Base-by-base conservation (phyloP, 2,113 vertebrate species). In the Lycocorax pyrrhopterus region DNA sequence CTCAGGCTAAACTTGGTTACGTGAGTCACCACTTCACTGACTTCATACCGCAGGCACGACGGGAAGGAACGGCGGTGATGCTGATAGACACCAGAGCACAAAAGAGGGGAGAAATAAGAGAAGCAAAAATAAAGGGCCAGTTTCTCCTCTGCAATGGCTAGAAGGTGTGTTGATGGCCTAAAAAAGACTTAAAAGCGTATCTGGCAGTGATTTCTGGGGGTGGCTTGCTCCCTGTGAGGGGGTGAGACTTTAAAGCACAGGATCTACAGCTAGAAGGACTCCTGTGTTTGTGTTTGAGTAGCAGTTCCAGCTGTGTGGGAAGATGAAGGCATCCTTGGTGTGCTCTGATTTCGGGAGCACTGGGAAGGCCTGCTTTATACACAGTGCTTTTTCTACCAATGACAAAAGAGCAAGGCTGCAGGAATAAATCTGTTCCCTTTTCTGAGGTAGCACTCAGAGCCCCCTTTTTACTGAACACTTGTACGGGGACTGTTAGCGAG, bases 301-400 rank as follows among this genome's bases (percentile, higher is more conserved):
- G 62, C 75, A 55, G 58, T 72, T 90, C 79, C 96, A 92, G 79
- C 79, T 93, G 78, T n/a, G 83, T 64, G 63, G 89, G 89, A 88
- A 67, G 91, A 63, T 71, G 78, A 85, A 90, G 87, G 75, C 71
- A 39, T 35, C 62, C 35, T 53, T 0, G 0, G 26, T 18, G 60
- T 1, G 7, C 53, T 68, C 52, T 11, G 8, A 0, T 68, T 64
- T 52, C 30, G 10, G 21, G 49, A 29, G 30, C 33, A 1, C 21
- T 12, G 63, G 69, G 37, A 72, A 67, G 39, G 35, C 27, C 44
- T 41, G 37, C 66, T 63, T 46, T 63, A 18, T 14, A 23, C 27
- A 3, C 2, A 7, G 19, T 16, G 52, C 35, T 87, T 20, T 44
- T 60, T 52, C 74, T 29, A 74, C 39, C 0, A 0, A 2, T 1